phyloP scores from a whole-genome alignment of 1,140 invertebrate genomes.

The Cherax quadricarinatus region DNA sequence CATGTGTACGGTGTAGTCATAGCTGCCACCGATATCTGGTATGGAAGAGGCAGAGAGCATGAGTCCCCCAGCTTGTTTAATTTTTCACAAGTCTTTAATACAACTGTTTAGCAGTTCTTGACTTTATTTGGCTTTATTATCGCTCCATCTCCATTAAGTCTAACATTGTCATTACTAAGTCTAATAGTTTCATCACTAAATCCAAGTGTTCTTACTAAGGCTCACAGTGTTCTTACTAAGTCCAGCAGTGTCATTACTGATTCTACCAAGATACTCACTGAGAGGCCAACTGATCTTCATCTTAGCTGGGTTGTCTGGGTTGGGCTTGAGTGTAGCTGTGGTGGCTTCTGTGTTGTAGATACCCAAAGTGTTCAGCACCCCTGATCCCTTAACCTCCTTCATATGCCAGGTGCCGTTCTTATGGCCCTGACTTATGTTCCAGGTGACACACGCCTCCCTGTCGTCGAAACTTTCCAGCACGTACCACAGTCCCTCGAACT shows the following conservation, averaged over 20 bases:
- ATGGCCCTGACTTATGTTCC: constrained; percentile 83
- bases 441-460: constrained; percentile 85
- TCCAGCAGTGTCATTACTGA: no score
- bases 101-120: no score
- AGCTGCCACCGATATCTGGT: neutral
- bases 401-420: constrained; percentile 82
- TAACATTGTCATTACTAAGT: no score
- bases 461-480: constrained; percentile 91
- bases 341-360: constrained; percentile 79
- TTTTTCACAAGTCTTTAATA: no score
- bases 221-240: no score
- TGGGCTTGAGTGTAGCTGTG: constrained; percentile 82
- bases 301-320: constrained; percentile 81
- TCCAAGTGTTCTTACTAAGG: no score
- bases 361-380: constrained; percentile 74
- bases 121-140: neutral
- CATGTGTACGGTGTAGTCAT: neutral
- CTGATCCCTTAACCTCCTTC: constrained; percentile 86
- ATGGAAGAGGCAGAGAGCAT: no score
- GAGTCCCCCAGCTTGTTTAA: no score
- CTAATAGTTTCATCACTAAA: no score
- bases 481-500: constrained; percentile 89
- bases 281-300: constrained; percentile 87
- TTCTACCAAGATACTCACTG: constrained; percentile 81
- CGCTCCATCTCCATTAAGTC: no score